Evolutionary conservation across 2,888 invertebrate genomes (phyloP), one percentile per base, ranked within the genome.

Genomic region (Lasioglossum calceatum): DNA sequence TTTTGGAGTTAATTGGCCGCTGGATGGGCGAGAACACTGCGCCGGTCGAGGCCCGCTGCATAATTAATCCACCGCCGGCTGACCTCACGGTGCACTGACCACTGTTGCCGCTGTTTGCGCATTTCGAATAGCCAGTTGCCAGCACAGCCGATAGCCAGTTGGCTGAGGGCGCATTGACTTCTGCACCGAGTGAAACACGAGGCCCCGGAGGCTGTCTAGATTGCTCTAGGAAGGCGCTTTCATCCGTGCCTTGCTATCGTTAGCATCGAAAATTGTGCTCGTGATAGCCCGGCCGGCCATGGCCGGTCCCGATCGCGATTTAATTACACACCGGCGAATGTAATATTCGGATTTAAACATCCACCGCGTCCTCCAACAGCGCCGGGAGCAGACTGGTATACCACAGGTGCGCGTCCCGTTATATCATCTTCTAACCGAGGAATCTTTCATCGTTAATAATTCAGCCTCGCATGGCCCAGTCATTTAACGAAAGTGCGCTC

Each of bases 1-100:
- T 93, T 94, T 93, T 91, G 88, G 90, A 93, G 93, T 93, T 94
- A 94, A 94, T 94, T 94, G 93, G 92, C 90, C 92, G 87, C 87
- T 87, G 91, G 91, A 92, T 90, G 91, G 87, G 87, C 91, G 89
- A 83, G 84, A 91, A 90, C 92, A 87, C 81, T 85, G 89, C 82
- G 58, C 82, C 61, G 86, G 87, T 89, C 87, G 90, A 90, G 90
- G 91, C 91, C 89, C 92, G 91, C 83, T 94, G 94, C 94, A 94
- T 94, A 94, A 94, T 94, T 94, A 94, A 94, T 94, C 90, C 91
- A 92, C 87, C 91, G 92, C 87, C 90, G 92, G 92, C 91, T 93
- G 93, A 94, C 93, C 94, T 93, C 92, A 87, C 92, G 92, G 85
- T 90, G 89, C 88, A 87, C 84, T 86, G 88, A 85, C 89, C 87